These are phyloP conservation scores for Phyllotreta striolata DNA, from an alignment of 2,888 invertebrate genomes.

Conservation along the genomic window DNA sequence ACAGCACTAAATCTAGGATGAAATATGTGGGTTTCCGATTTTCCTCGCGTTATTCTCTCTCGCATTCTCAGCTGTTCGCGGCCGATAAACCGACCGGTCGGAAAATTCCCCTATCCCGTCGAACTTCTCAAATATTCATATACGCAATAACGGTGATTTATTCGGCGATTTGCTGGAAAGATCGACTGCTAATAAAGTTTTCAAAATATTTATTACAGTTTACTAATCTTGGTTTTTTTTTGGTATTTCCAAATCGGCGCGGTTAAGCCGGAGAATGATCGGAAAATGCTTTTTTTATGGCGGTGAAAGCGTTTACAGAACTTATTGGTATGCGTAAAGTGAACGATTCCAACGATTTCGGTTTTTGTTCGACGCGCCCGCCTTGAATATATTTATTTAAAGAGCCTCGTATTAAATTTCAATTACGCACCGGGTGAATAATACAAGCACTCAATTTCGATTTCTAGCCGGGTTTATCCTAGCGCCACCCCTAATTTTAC, in stretches of 20 bases:
- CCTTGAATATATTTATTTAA: no score
- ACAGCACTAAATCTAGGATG: conserved; percentile 12
- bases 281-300: conserved; percentile 3
- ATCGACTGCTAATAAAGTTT: no score
- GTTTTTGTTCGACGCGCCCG: background rate
- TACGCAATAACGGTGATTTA: conserved; percentile 4
- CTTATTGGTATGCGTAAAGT: conserved; percentile 5
- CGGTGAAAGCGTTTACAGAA: conserved; percentile 1
- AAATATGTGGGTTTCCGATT: conserved; percentile 15
- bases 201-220: no score
- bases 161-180: background rate
- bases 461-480: no score
- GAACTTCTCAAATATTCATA: background rate
- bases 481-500: background rate
- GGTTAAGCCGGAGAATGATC: conserved; percentile 5
- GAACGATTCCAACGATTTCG: background rate
- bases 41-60: conserved; percentile 4
- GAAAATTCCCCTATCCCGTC: background rate
- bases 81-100: background rate
- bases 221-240: conserved; percentile 2
- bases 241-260: conserved; percentile 3
- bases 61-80: conserved; percentile 4
- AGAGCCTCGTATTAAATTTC: no score
- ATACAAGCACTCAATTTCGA: no score
- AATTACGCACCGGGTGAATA: no score